Evolutionary conservation across 2,113 vertebrate genomes (phyloP).

Genomic region (Prietella phreatophila): DNA sequence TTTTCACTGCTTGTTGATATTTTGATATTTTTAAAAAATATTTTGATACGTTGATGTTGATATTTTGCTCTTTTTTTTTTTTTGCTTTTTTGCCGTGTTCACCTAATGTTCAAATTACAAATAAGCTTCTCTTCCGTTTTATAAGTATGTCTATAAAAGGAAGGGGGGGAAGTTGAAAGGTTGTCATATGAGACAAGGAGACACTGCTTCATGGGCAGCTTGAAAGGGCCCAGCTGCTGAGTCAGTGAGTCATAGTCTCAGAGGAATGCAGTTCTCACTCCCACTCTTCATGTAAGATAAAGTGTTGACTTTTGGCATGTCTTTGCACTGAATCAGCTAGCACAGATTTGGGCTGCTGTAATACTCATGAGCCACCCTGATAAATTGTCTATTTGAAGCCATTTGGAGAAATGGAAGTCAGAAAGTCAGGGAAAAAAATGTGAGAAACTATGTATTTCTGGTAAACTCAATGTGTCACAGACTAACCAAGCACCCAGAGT

Average conservation of each 20-base stretch:
- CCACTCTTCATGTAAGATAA: slow-evolving; percentile 9
- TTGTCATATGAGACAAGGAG: slow-evolving; percentile 11
- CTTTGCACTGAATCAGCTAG: slow-evolving; percentile 33
- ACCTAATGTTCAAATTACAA: neutral
- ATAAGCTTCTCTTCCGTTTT: slow-evolving; percentile 13
- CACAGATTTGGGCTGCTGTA: neutral
- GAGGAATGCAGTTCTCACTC: slow-evolving; percentile 23
- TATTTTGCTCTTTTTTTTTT: neutral
- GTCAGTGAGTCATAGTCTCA: slow-evolving; percentile 43
- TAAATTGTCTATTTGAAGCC: neutral
- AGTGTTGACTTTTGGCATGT: slow-evolving; percentile 19
- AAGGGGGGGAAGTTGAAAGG: slow-evolving; percentile 27
- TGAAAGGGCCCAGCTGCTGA: slow-evolving; percentile 48
- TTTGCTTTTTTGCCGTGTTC: no score
- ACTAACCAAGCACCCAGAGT: neutral
- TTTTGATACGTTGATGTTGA: neutral
- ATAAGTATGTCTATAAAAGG: slow-evolving; percentile 40
- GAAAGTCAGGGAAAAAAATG: neutral
- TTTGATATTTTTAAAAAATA: neutral
- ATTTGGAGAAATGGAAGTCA: neutral
- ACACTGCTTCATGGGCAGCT: neutral
- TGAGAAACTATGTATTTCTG: neutral
- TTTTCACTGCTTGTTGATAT: neutral
- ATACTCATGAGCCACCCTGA: neutral
- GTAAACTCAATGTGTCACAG: neutral